Conservation (phyloP, 92 coral and sea anemone genomes). For the Siderastrea siderea region DNA sequence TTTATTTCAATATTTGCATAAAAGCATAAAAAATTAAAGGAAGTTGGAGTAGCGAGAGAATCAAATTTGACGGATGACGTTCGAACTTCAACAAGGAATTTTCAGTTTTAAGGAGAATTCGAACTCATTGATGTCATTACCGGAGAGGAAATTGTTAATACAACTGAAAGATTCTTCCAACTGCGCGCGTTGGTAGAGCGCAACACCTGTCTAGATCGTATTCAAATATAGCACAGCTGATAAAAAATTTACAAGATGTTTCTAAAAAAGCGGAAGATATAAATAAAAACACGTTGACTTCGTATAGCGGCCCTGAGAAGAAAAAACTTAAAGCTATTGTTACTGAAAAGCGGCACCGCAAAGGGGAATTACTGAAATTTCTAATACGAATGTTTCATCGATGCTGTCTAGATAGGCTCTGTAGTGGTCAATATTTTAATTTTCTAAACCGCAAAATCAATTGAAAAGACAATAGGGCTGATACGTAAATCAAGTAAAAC, state of each 20-base stretch:
- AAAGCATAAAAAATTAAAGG: slow-evolving; percentile 15
- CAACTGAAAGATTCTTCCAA: background rate
- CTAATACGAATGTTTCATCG: background rate
- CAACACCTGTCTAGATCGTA: slow-evolving; percentile 16
- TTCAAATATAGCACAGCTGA: slow-evolving; percentile 26
- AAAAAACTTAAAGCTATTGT: background rate
- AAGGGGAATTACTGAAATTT: background rate
- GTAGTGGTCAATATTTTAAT: background rate
- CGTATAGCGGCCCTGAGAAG: background rate
- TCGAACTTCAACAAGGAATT: background rate
- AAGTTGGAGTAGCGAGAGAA: background rate
- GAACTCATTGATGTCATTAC: background rate
- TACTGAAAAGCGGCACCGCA: too few relatives aligned
- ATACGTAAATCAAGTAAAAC: too few relatives aligned
- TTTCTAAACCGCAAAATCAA: slow-evolving; percentile 9
- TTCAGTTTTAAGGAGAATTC: background rate
- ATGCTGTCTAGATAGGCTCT: background rate
- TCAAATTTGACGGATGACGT: slow-evolving; percentile 5
- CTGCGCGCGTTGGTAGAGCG: background rate
- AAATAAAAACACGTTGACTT: background rate
- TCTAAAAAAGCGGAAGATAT: background rate
- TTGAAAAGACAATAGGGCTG: background rate
- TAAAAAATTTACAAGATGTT: slow-evolving; percentile 8
- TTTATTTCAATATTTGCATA: background rate
- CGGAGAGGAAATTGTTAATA: background rate